Percentiles rank a stretch among this genome's conserved stretches.
Evolutionary conservation across 2,888 invertebrate species (phyloP).

Genomic region (Timandra comae): DNA sequence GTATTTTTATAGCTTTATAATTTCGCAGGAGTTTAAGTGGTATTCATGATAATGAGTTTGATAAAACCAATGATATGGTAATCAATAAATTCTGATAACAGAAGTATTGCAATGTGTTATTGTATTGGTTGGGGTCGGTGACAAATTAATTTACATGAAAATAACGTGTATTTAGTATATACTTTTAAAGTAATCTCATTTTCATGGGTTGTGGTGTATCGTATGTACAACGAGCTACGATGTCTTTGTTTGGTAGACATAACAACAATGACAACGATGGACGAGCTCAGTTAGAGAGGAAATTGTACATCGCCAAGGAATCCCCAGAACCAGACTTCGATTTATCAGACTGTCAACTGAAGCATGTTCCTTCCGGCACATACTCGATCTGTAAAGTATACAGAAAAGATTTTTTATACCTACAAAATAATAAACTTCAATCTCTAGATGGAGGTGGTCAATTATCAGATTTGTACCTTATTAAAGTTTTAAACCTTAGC

Average conservation of each 20-base stretch:
- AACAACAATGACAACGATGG: conserved; percentile 37
- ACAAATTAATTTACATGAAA: conserved; percentile 25
- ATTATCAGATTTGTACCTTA: conserved; percentile 80
- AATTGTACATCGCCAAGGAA: conserved; percentile 77
- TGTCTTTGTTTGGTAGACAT: conserved; percentile 63
- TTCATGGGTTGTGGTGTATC: conserved; percentile 71
- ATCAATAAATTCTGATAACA: too few relatives aligned
- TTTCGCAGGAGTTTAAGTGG: too few relatives aligned
- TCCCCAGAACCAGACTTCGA: conserved; percentile 89
- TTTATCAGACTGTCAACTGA: conserved; percentile 85
- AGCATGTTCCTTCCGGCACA: conserved; percentile 84
- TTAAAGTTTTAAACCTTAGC: conserved; percentile 81
- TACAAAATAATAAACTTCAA: conserved; percentile 82
- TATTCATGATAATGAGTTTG: not conserved
- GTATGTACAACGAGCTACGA: conserved; percentile 51
- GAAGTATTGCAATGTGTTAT: too few relatives aligned
- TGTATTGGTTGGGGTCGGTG: conserved; percentile 23
- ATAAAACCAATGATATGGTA: not conserved
- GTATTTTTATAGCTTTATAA: not conserved
- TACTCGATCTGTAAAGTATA: conserved; percentile 89
- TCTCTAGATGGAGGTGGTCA: conserved; percentile 83
- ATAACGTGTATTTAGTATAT: conserved; percentile 13
- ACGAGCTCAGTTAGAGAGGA: conserved; percentile 56
- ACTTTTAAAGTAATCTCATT: conserved; percentile 21
- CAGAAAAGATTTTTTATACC: conserved; percentile 82